These are phyloP conservation scores for Tursiops truncatus DNA, from an alignment of 2,113 vertebrate species.

Conservation along the genomic window DNA sequence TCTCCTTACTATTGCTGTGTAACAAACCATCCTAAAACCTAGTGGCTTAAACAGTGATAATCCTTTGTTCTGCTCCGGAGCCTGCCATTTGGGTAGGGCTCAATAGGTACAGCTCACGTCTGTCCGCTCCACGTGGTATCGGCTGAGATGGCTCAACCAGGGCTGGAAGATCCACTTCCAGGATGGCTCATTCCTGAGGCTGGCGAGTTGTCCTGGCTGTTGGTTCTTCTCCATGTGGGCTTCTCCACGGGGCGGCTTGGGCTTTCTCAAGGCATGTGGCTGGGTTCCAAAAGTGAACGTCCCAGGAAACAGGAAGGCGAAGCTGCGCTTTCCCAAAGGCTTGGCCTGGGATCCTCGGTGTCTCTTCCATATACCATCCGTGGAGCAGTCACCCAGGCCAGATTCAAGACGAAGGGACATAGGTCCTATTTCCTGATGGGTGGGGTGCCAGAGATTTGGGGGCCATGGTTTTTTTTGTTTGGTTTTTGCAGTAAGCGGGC, in stretches of 20 bases:
- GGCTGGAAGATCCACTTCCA: neutral
- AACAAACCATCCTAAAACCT: neutral
- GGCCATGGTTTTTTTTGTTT: neutral
- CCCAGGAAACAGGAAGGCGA: neutral
- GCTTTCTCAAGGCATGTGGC: neutral
- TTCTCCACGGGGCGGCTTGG: neutral
- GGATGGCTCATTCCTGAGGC: no score
- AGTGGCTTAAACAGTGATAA: neutral
- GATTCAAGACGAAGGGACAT: neutral
- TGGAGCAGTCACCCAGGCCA: neutral
- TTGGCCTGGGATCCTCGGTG: neutral
- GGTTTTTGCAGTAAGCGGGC: no score
- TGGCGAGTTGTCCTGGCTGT: neutral
- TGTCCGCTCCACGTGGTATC: neutral
- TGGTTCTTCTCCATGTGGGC: neutral
- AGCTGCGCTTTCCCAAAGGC: neutral
- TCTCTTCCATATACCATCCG: neutral
- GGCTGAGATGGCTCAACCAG: neutral
- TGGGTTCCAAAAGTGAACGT: neutral
- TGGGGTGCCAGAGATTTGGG: neutral
- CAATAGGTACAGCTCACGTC: neutral
- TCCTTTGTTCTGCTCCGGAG: neutral
- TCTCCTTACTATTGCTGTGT: neutral
- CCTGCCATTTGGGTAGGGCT: neutral
- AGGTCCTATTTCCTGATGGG: neutral